Conservation (phyloP, 2,797 vertebrate species). For the Acomys russatus region DNA sequence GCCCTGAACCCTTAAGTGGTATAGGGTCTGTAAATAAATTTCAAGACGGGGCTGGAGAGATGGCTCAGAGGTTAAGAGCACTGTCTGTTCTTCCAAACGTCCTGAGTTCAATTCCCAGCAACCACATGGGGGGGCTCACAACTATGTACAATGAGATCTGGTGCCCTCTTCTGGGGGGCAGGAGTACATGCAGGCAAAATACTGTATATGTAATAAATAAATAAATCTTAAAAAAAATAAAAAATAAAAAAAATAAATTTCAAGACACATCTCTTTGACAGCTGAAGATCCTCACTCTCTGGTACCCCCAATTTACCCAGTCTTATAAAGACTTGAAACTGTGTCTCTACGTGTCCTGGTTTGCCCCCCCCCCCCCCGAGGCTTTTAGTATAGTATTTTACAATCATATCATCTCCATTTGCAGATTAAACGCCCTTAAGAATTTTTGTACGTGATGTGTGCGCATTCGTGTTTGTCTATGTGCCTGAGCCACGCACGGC, state of each 20-base stretch:
- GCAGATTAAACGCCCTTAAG: background rate
- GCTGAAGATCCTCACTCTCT: constrained; percentile 68
- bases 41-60: too few species aligned
- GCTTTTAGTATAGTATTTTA: constrained; percentile 72
- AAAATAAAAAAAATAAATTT: constrained; percentile 65
- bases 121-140: too few species aligned
- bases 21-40: constrained; percentile 62
- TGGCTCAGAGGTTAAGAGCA: too few species aligned
- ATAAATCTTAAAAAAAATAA: too few species aligned
- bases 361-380: constrained; percentile 55
- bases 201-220: too few species aligned
- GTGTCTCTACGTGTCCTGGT: constrained; percentile 54
- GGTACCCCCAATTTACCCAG: constrained; percentile 66
- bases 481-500: background rate
- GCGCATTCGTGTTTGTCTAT: background rate
- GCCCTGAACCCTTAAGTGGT: constrained; percentile 32
- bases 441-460: background rate
- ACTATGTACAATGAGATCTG: too few species aligned
- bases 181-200: too few species aligned
- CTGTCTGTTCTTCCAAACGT: too few species aligned
- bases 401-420: constrained; percentile 42
- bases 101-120: too few species aligned
- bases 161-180: too few species aligned
- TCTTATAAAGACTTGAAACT: constrained; percentile 69
- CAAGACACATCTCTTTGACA: constrained; percentile 59